Evolutionary conservation across 2,888 invertebrate species (phyloP).

Genomic region (Branchipolynoe longqiensis): DNA sequence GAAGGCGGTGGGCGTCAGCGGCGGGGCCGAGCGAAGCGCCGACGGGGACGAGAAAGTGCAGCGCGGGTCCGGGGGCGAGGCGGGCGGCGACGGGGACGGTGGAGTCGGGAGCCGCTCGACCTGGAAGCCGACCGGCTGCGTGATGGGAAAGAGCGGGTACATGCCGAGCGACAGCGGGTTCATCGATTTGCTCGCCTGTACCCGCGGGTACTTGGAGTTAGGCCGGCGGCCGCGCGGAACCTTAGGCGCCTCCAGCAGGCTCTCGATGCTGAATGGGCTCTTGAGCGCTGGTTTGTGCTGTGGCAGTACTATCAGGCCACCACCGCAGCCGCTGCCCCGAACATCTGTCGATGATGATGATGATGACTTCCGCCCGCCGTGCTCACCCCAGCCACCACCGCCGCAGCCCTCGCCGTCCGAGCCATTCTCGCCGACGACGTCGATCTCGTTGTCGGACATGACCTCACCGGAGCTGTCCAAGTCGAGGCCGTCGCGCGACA

Average conservation of each 20-base stretch:
- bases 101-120: slow-evolving; percentile 73
- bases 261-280: slow-evolving; percentile 82
- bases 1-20: neutral
- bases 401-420: slow-evolving; percentile 31
- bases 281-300: slow-evolving; percentile 57
- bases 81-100: slow-evolving; percentile 51
- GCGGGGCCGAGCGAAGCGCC: slow-evolving; percentile 9
- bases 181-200: slow-evolving; percentile 83
- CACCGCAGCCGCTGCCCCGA: neutral
- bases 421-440: slow-evolving; percentile 66
- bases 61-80: slow-evolving; percentile 17
- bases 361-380: neutral
- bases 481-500: slow-evolving; percentile 41
- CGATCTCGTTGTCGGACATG: slow-evolving; percentile 82
- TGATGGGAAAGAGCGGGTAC: slow-evolving; percentile 82
- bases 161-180: slow-evolving; percentile 69
- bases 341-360: neutral
- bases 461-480: slow-evolving; percentile 30
- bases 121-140: slow-evolving; percentile 83
- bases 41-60: slow-evolving; percentile 56
- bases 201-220: slow-evolving; percentile 83
- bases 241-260: slow-evolving; percentile 82
- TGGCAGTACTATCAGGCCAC: neutral
- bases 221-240: slow-evolving; percentile 83
- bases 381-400: too few relatives aligned